These are phyloP conservation scores for Athalia circularis DNA, from an alignment of 2,888 invertebrate genomes.

Conservation along the genomic window DNA sequence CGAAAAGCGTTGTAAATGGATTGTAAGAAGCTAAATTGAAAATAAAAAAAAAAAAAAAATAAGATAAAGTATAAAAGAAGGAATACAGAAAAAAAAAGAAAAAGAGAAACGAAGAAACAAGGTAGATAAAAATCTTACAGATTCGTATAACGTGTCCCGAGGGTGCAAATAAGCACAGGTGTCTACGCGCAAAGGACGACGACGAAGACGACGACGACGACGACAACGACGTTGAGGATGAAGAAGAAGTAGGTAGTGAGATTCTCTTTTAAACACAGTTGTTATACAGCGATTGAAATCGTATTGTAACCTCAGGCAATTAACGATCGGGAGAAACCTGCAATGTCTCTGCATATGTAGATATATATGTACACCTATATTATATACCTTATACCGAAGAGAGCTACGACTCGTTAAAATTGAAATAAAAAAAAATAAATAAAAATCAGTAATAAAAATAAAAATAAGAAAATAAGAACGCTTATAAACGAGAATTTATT, in stretches of 20 bases:
- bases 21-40: not conserved
- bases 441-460: not conserved
- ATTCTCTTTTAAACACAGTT: constrained; percentile 40
- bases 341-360: not conserved
- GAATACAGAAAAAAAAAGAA: not conserved
- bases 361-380: not conserved
- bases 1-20: not conserved
- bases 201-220: not conserved
- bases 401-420: constrained; percentile 15
- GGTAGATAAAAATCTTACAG: constrained; percentile 4
- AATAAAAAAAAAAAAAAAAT: not conserved
- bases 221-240: too few species aligned
- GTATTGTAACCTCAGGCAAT: constrained; percentile 41
- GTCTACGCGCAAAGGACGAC: constrained; percentile 16
- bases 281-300: constrained; percentile 36
- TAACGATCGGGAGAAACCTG: constrained; percentile 33
- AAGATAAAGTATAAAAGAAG: not conserved
- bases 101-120: not conserved
- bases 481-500: constrained; percentile 32
- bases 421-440: constrained; percentile 25
- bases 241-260: not conserved
- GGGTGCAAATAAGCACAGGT: constrained; percentile 36
- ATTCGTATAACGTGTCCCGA: constrained; percentile 11
- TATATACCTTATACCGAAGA: too few species aligned
- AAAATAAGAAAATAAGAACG: not conserved